phyloP scores from a whole-genome alignment of 2,797 vertebrate species.

The Enteromius anoplus region DNA sequence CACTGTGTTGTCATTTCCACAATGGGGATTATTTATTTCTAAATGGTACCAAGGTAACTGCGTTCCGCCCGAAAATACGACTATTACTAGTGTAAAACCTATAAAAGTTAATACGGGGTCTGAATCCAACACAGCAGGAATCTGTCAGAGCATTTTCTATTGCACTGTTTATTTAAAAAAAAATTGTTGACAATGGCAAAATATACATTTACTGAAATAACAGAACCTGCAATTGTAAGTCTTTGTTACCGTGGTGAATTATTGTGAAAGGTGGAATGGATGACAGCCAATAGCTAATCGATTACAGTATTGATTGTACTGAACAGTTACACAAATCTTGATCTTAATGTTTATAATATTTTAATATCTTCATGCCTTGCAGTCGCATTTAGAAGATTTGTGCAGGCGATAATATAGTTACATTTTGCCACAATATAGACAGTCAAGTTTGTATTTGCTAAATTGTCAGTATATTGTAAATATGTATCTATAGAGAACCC shows the following conservation, averaged over 20 bases:
- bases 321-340: neutral
- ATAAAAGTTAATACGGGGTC: neutral
- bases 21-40: neutral
- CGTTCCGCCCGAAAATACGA: neutral
- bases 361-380: neutral
- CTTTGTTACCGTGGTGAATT: neutral
- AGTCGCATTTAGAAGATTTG: neutral
- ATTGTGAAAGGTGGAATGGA: too few species aligned
- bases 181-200: neutral
- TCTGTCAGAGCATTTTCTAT: neutral
- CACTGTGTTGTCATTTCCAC: constrained; percentile 8
- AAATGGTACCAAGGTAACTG: neutral
- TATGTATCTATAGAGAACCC: neutral
- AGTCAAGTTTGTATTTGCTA: neutral
- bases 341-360: neutral
- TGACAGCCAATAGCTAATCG: neutral
- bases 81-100: neutral
- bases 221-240: neutral
- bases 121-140: neutral
- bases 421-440: neutral
- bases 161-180: neutral
- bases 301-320: neutral
- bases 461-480: neutral
- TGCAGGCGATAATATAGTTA: neutral
- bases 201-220: neutral